Evolutionary conservation across 1,140 invertebrate species (phyloP), one percentile per base, ranked within the genome.

Genomic region (Lasioglossum albipes): DNA sequence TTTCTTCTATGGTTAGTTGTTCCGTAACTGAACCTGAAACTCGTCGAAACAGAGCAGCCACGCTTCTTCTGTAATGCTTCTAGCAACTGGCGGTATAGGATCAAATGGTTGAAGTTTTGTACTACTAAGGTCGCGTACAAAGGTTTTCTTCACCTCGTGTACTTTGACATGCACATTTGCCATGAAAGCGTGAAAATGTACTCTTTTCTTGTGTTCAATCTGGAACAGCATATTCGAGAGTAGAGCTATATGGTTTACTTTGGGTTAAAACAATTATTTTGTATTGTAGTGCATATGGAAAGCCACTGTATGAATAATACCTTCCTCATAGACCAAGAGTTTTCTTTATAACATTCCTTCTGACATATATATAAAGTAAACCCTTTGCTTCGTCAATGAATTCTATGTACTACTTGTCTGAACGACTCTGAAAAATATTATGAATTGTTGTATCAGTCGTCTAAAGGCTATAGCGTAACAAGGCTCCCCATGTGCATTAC

Each of bases 101-200:
- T 99, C 99, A 93, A 97, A 99, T 41, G 96, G 96, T 76, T 95
- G 94, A 0, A 95, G 94, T 82, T 95, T 96, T 59, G 95, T 95
- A 81, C 95, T 95, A 71, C 93, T 94, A 69, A 94, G 93, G 84
- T 96, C 95, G 83, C 95, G 94, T n/a, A 95, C 94, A 79, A 96
- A 94, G n/a, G 87, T 92, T 79, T 96, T 95, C 92, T 98, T 98
- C 0, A 97, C 94, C 66, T 96, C 94, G 90, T 98, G 97, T 83
- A 98, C 97, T 88, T 95, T 95, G 65, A 95, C 94, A 93, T 99
- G 99, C 27, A 99, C 97, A 92, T 98, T 97, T 59, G 98, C 94
- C 99, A 99, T 99, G 89, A 99, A 99, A 66, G 97, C 96, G 92
- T 99, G 97, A 92, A 99, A 99, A 94, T 99, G 99, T 12, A 99